Conservation (phyloP, 2,888 invertebrate genomes). For the Temnothorax unifasciatus region DNA sequence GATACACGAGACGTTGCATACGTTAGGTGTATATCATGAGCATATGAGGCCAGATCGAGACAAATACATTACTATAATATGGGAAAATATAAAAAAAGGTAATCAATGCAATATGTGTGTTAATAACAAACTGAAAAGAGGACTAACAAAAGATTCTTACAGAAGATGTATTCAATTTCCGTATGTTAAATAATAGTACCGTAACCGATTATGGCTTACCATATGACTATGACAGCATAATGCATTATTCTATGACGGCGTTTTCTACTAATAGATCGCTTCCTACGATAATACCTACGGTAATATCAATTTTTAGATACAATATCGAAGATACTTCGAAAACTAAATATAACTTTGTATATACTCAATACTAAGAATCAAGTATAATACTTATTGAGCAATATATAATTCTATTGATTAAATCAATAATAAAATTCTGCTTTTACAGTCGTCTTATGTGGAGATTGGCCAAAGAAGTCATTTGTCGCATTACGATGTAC, state of each 20-base stretch:
- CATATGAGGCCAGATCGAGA: constrained; percentile 72
- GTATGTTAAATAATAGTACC: not conserved
- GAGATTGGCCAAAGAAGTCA: constrained; percentile 29
- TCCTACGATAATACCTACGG: constrained; percentile 34
- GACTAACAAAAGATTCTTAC: not conserved
- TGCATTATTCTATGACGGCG: constrained; percentile 46
- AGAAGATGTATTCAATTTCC: not conserved
- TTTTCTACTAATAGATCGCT: not conserved
- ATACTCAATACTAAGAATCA: too few relatives aligned
- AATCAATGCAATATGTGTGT: not conserved
- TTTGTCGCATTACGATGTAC: constrained; percentile 10
- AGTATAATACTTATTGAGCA: not conserved
- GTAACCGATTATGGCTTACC: constrained; percentile 21
- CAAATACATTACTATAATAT: constrained; percentile 64
- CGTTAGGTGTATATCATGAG: constrained; percentile 69
- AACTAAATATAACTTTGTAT: constrained; percentile 1
- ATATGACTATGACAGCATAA: constrained; percentile 61
- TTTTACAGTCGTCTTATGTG: not conserved
- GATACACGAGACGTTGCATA: constrained; percentile 70
- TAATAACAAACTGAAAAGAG: not conserved
- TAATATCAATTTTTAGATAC: not conserved
- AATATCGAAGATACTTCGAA: not conserved
- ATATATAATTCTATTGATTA: not conserved
- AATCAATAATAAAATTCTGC: not conserved
- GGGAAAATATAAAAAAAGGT: constrained; percentile 67